Evolutionary conservation across 2,888 invertebrate species (phyloP), one percentile per base, ranked within the genome.

Genomic region (Chrysodeixis includens): DNA sequence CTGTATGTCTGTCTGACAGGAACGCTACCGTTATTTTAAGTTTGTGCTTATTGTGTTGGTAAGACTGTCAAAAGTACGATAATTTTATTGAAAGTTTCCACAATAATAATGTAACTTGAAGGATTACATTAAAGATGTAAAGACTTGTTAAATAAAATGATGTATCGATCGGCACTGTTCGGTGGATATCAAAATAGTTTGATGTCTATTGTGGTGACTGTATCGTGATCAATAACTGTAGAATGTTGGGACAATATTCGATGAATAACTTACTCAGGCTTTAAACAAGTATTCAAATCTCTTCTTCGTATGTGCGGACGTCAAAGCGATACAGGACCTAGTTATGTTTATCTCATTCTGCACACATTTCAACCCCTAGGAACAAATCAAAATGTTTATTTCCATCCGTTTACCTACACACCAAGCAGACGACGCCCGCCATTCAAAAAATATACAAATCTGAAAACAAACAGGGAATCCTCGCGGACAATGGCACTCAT

Each of bases 401-500:
- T 88, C 79, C 81, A 78, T 68, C 69, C 87, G 86, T 90, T 91
- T 87, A n/a, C n/a, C n/a, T n/a, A 86, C 78, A 88, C 84, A 85
- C 83, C 82, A 84, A 75, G 66, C 84, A 86, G 59, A 62, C 56
- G 60, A 82, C 84, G 86, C 16, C 18, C 64, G 66, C 74, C 82
- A 74, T 69, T 75, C 73, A 79, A 84, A 86, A 85, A 82, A 78
- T 78, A 79, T 81, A 88, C 86, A 91, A 92, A 92, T 92, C 89
- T 81, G 86, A 88, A 90, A 91, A 92, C 91, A 92, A 92, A 88
- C 90, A 90, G 88, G 87, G 83, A 90, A 90, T 89, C 88, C 86
- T 69, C 66, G 68, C 76, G 86, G 88, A 91, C 90, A 91, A 91
- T 88, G 86, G 85, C 87, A 88, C 90, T 91, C 92, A 89, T 92